These are phyloP conservation scores for Tonatia bakeri DNA, from an alignment of 2,113 vertebrate genomes.

Conservation along the genomic window DNA sequence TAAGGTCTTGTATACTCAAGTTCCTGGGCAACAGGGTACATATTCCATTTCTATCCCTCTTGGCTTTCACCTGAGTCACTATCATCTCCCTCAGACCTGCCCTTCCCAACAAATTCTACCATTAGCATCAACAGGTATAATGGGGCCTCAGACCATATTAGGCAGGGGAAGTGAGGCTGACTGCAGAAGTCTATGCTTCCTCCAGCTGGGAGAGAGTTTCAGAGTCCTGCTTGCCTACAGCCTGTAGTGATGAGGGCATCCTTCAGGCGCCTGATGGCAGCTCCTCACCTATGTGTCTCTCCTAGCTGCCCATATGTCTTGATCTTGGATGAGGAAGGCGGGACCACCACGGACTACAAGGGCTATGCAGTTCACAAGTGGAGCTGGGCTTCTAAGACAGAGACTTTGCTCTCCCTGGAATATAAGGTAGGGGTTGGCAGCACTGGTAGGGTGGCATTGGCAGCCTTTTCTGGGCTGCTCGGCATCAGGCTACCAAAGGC, in stretches of 20 bases:
- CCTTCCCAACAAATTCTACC: neutral
- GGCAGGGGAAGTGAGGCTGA: neutral
- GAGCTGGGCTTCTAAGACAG: slow-evolving; percentile 71
- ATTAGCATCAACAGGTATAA: neutral
- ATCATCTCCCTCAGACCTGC: neutral
- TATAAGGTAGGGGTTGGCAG: slow-evolving; percentile 69
- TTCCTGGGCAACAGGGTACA: neutral
- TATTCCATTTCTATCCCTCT: neutral
- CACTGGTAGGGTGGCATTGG: neutral
- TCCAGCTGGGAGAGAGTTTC: neutral
- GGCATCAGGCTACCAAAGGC: neutral
- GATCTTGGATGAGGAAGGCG: slow-evolving; percentile 71
- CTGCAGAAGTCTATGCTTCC: neutral
- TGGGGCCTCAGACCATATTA: too few relatives aligned
- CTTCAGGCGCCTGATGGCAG: neutral
- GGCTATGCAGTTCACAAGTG: slow-evolving; percentile 70
- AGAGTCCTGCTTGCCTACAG: neutral
- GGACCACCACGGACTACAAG: slow-evolving; percentile 57
- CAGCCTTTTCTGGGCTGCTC: neutral
- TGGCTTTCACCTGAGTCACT: neutral
- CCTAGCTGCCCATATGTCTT: slow-evolving; percentile 67
- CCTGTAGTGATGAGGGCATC: neutral
- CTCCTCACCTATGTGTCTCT: neutral
- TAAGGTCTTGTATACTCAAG: neutral
- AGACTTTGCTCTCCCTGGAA: slow-evolving; percentile 69